These are phyloP conservation scores for Labroides dimidiatus DNA, from an alignment of 2,797 vertebrate species.

Conservation along the genomic window DNA sequence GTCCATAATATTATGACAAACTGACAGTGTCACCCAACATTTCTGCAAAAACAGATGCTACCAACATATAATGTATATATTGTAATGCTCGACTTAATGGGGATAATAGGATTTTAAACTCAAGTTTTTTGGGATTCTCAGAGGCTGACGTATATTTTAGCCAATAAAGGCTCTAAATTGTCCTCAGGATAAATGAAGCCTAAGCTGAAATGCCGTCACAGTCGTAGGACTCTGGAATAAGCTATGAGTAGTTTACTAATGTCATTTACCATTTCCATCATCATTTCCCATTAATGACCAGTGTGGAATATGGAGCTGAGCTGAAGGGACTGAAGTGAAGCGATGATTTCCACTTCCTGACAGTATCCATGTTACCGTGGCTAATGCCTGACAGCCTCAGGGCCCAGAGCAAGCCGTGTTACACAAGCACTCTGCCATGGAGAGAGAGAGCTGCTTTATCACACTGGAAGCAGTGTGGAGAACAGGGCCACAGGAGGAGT, in stretches of 20 bases:
- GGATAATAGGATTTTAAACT: background rate
- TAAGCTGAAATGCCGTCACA: constrained; percentile 18
- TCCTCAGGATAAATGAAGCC: background rate
- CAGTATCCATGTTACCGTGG: constrained; percentile 58
- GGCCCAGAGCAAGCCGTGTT: constrained; percentile 46
- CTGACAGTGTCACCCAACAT: background rate
- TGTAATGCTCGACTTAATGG: background rate
- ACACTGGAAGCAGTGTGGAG: constrained; percentile 31
- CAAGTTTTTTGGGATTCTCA: background rate
- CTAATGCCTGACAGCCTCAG: constrained; percentile 54
- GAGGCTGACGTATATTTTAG: background rate
- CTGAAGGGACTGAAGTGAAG: constrained; percentile 52
- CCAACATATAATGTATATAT: accelerated
- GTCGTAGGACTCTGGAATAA: constrained; percentile 1
- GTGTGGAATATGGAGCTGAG: constrained; percentile 35
- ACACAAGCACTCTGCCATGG: constrained; percentile 47
- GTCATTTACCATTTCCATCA: constrained; percentile 53
- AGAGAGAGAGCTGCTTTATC: constrained; percentile 61
- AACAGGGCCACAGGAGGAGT: constrained; percentile 21
- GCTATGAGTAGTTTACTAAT: constrained; percentile 55
- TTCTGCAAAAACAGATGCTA: background rate
- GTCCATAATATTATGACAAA: background rate
- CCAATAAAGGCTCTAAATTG: background rate
- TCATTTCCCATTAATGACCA: constrained; percentile 60
- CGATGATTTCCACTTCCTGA: constrained; percentile 61